Evolutionary conservation across 2,888 invertebrate species (phyloP), one percentile per base, ranked within the genome.

Genomic region (Microchrysa polita): DNA sequence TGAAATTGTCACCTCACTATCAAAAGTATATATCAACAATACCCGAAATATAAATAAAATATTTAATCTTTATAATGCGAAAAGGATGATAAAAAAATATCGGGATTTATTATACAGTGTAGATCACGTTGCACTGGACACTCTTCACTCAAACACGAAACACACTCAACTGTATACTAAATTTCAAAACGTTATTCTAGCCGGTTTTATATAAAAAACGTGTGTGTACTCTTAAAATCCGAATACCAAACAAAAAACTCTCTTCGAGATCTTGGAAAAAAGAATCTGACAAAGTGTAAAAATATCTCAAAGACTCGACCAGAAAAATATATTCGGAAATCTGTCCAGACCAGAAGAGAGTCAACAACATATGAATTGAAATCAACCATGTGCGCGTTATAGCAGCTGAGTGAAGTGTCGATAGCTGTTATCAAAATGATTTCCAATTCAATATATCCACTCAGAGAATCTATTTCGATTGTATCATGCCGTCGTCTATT

Each of bases 81-180:
- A 34, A 34, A 34, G 4, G 27, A 34, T 34, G 27, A 34, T 34
- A 34, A 34, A 34, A n/a, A n/a, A 34, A 34, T 34, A 34, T 34
- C 27, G 2, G 27, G 27, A 34, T 34, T 7, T 5, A 34, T 34
- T 34, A n/a, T n/a, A 2, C 27, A 34, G 27, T 34, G 18, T 40
- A 34, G 16, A 10, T 1, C 34, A 61, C 44, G 20, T n/a, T 18
- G 12, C n/a, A 12, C 2, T 7, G 7, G 7, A 34, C 27, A 5
- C 27, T 48, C 12, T 20, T 44, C 48, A 10, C 65, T 22, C 48
- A 65, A 48, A 10, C 63, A n/a, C 27, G 12, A 65, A 14, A 48
- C 65, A 40, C 48, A 65, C 44, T n/a, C n/a, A 23, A 44, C n/a
- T 44, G n/a, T 34, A 48, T 48, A 65, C 65, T 65, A 48, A 65